phyloP scores from a whole-genome alignment of 2,888 invertebrate species.

The Patella ulyssiponensis region DNA sequence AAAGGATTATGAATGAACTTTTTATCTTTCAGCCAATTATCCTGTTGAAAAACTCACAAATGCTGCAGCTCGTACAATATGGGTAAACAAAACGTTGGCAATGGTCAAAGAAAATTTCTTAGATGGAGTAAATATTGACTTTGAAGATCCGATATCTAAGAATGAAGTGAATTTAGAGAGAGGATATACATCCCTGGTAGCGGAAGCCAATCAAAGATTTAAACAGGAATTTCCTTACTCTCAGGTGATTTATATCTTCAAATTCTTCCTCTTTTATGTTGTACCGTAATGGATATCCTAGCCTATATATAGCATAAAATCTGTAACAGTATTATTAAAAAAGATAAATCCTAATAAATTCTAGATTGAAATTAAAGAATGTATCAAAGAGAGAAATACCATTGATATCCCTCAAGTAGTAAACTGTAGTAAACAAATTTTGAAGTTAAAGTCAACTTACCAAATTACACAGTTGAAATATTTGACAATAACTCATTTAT shows the following conservation, averaged over 20 bases:
- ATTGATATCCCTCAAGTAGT: too few relatives aligned
- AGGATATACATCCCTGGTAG: slow-evolving; percentile 64
- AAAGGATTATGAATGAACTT: neutral
- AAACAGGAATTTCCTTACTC: slow-evolving; percentile 52
- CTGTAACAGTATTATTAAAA: too few relatives aligned
- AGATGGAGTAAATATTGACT: slow-evolving; percentile 72
- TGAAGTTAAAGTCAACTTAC: too few relatives aligned
- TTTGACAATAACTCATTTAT: too few relatives aligned
- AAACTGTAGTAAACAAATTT: too few relatives aligned
- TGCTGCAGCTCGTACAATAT: slow-evolving; percentile 44
- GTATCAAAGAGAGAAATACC: too few relatives aligned
- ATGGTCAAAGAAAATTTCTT: slow-evolving; percentile 54
- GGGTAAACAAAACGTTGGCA: slow-evolving; percentile 58
- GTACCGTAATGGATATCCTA: too few relatives aligned
- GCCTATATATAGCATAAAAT: too few relatives aligned
- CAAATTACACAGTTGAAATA: too few relatives aligned
- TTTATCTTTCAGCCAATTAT: slow-evolving; percentile 46
- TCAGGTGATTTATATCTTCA: slow-evolving; percentile 52
- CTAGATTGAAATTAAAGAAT: too few relatives aligned
- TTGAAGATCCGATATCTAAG: slow-evolving; percentile 64
- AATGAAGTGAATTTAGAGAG: slow-evolving; percentile 45
- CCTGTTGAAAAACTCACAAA: slow-evolving; percentile 49
- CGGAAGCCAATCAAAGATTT: slow-evolving; percentile 59
- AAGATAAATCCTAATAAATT: too few relatives aligned
- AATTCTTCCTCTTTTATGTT: too few relatives aligned